Conservation (phyloP, 2,113 vertebrate genomes). For the Prochilodus magdalenae region DNA sequence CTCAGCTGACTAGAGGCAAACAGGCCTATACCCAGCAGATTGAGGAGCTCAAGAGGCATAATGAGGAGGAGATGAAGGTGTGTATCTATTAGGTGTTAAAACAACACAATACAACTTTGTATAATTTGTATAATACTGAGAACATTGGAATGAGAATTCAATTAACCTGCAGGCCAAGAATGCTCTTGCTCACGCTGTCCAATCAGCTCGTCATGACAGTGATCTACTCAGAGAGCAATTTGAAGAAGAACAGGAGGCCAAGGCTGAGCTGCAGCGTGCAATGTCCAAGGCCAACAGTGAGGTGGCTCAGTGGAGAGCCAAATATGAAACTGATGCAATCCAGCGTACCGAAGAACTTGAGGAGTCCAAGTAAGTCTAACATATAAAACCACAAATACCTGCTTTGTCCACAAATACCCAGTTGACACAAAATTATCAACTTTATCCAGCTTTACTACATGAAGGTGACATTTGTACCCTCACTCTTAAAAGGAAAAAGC, state of each 20-base stretch:
- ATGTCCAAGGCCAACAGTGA: slow-evolving; percentile 78
- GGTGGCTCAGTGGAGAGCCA: slow-evolving; percentile 84
- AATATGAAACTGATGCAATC: slow-evolving; percentile 85
- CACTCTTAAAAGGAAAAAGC: slow-evolving; percentile 80
- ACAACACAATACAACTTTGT: slow-evolving; percentile 20
- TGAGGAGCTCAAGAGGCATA: slow-evolving; percentile 74
- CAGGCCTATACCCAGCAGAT: slow-evolving; percentile 72
- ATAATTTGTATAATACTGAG: not conserved
- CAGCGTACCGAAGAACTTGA: slow-evolving; percentile 87
- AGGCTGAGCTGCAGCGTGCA: slow-evolving; percentile 72
- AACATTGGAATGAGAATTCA: not conserved
- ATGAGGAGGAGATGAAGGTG: slow-evolving; percentile 76
- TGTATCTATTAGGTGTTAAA: not conserved
- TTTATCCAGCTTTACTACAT: not conserved
- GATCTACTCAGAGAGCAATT: slow-evolving; percentile 76
- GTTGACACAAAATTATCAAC: too few species aligned
- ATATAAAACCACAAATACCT: not conserved
- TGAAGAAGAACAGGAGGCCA: slow-evolving; percentile 77
- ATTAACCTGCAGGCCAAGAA: slow-evolving; percentile 76
- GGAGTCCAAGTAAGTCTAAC: slow-evolving; percentile 73
- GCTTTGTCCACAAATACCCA: too few species aligned
- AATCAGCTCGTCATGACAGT: slow-evolving; percentile 76
- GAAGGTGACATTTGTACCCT: not conserved
- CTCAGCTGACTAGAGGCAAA: slow-evolving; percentile 73
- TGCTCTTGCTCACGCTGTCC: slow-evolving; percentile 75